phyloP scores from a whole-genome alignment of 2,113 vertebrate genomes.

The Xiphorhynchus elegans region DNA sequence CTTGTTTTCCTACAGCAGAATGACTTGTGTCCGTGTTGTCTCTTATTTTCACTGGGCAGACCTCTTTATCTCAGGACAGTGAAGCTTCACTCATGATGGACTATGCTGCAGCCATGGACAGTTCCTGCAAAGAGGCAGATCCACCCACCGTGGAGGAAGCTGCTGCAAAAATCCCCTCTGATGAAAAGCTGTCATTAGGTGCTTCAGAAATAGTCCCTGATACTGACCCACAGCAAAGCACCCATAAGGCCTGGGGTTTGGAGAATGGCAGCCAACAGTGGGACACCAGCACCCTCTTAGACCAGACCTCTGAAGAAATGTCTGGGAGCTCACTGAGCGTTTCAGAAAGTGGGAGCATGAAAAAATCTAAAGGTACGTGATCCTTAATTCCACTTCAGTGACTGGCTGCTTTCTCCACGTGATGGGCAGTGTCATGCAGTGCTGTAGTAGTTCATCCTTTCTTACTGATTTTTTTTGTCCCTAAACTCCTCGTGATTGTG shows the following conservation, averaged over 20 bases:
- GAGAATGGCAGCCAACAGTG: constrained; percentile 70
- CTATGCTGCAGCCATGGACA: constrained; percentile 91
- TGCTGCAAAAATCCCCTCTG: background rate
- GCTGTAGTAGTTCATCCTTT: background rate
- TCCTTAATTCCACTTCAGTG: background rate
- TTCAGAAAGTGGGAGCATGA: constrained; percentile 82
- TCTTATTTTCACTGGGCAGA: constrained; percentile 47
- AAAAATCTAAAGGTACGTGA: constrained; percentile 89
- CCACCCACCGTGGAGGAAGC: constrained; percentile 23
- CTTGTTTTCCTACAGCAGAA: background rate
- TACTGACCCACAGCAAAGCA: constrained; percentile 7
- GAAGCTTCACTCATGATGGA: constrained; percentile 87
- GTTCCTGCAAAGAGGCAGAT: constrained; percentile 71
- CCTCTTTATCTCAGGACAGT: constrained; percentile 86
- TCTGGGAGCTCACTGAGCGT: constrained; percentile 88
- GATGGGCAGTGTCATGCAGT: background rate
- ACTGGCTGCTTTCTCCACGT: rapidly evolving
- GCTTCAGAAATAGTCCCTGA: background rate
- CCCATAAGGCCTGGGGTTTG: constrained; percentile 57
- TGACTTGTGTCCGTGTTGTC: background rate
- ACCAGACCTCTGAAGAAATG: constrained; percentile 78
- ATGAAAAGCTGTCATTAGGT: background rate
- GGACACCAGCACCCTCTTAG: constrained; percentile 76
- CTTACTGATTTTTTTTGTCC: background rate
- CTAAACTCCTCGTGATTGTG: background rate